A percentile compares a stretch with the other conserved stretches of the same genome.
Conservation (phyloP, 2,888 invertebrate genomes). For the Nemotelus pantherinus region DNA sequence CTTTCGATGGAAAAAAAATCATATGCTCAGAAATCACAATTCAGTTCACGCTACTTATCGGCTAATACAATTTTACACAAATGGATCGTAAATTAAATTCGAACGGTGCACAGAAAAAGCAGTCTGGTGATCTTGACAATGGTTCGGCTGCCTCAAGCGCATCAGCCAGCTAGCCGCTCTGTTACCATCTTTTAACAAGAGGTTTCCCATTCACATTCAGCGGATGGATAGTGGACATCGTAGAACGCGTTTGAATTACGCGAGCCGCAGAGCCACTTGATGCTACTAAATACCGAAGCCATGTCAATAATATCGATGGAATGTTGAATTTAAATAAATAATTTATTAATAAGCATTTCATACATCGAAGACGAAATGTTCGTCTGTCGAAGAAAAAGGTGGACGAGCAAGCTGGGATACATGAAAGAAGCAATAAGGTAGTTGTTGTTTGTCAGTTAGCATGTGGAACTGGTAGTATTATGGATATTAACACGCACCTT, state of each 20-base stretch:
- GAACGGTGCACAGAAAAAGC: not conserved
- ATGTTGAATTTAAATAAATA: conserved; percentile 41
- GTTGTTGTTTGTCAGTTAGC: no score
- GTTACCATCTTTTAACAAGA: not conserved
- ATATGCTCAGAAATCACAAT: conserved; percentile 33
- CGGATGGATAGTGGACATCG: conserved; percentile 6
- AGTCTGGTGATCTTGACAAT: not conserved
- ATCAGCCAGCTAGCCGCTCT: not conserved
- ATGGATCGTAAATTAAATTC: conserved; percentile 43
- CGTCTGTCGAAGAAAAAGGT: no score
- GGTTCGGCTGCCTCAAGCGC: conserved; percentile 1
- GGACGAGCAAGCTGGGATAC: no score
- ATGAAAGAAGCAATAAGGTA: no score
- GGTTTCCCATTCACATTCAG: not conserved
- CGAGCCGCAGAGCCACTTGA: conserved; percentile 14
- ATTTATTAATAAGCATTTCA: conserved; percentile 41
- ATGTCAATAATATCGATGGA: conserved; percentile 24
- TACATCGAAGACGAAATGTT: conserved; percentile 27
- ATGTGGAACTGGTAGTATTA: no score
- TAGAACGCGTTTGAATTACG: conserved; percentile 20
- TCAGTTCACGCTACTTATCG: conserved; percentile 41
- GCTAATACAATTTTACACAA: conserved; percentile 42
- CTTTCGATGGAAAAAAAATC: not conserved
- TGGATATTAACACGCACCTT: no score
- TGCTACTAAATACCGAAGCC: conserved; percentile 30